Conservation (phyloP, 2,888 invertebrate genomes). For the Oegoconia quadripuncta region DNA sequence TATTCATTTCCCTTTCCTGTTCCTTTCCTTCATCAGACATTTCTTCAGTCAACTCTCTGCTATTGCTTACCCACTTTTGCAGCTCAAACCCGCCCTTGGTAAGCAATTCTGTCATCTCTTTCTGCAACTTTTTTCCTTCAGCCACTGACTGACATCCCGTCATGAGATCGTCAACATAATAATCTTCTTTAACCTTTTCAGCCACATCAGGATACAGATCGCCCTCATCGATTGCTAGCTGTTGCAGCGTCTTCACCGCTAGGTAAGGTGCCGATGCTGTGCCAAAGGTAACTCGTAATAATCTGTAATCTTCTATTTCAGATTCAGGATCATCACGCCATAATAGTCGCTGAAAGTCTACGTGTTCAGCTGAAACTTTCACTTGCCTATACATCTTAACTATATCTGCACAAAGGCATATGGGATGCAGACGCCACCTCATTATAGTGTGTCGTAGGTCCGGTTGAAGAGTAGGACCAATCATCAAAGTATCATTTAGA, state of each 20-base stretch:
- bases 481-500: slow-evolving; percentile 16
- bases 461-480: slow-evolving; percentile 21
- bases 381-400: slow-evolving; percentile 31
- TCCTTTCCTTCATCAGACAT: not conserved
- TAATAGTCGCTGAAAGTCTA: slow-evolving; percentile 24
- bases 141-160: slow-evolving; percentile 6
- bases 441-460: slow-evolving; percentile 17
- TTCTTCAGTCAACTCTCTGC: too few species aligned
- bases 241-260: slow-evolving; percentile 26
- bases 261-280: slow-evolving; percentile 25
- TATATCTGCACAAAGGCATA: slow-evolving; percentile 26
- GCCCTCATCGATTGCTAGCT: slow-evolving; percentile 26
- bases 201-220: slow-evolving; percentile 10
- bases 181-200: slow-evolving; percentile 8
- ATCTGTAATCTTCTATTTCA: not conserved
- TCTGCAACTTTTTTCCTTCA: slow-evolving; percentile 1
- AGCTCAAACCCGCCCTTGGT: slow-evolving; percentile 8
- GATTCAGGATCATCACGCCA: slow-evolving; percentile 8
- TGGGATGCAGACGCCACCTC: slow-evolving; percentile 22
- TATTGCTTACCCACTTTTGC: slow-evolving; percentile 10
- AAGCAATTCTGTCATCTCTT: slow-evolving; percentile 6
- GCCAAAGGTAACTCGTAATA: slow-evolving; percentile 2
- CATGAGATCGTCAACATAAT: too few species aligned
- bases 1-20: too few species aligned
- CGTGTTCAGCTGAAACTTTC: slow-evolving; percentile 16